Evolutionary conservation across 2,888 invertebrate species (phyloP), one percentile per base, ranked within the genome.

Genomic region (Nemotelus pantherinus): DNA sequence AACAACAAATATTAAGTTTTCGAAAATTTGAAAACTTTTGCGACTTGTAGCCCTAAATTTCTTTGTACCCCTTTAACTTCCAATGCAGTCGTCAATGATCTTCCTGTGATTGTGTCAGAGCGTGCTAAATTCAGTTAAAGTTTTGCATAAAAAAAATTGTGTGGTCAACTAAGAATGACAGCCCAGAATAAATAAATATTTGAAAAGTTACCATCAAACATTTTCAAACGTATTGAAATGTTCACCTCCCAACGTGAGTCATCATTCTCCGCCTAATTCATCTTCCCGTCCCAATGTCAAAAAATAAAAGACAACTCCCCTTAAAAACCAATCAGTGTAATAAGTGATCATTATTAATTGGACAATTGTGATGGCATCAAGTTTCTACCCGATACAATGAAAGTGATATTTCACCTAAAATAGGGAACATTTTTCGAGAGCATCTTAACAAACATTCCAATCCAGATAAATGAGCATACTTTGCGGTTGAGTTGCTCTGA

Each of bases 381-480:
- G 25, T 25, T 25, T 25, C 25, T 25, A 25, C 53, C 53, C 53
- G 53, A 53, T 7, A 53, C 53, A 10, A 53, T 53, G 53, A 53
- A 53, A 53, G 6, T 10, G 53, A 53, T 10, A 7, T 10, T 6
- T 53, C 53, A 10, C 10, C 53, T 10, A 53, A 53, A 53, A 53
- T 7, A 53, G 10, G 53, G 25, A 63, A 63, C 63, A 25, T 25
- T 25, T 67, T 67, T 67, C 67, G 50, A 67, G 67, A 67, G 67
- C 67, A 25, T 67, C 67, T 67, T 25, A 47, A 41, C 63, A 67
- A 67, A 67, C 50, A 67, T 67, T 67, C 50, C 47, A 39, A 48
- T 5, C n/a, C 43, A 41, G 67, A 67, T 44, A 67, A 67, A 67
- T 67, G 67, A 67, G 67, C 67, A 67, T 67, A 67, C 67, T 48